Conservation (phyloP, 2,888 invertebrate species). For the Deroplatys truncata region DNA sequence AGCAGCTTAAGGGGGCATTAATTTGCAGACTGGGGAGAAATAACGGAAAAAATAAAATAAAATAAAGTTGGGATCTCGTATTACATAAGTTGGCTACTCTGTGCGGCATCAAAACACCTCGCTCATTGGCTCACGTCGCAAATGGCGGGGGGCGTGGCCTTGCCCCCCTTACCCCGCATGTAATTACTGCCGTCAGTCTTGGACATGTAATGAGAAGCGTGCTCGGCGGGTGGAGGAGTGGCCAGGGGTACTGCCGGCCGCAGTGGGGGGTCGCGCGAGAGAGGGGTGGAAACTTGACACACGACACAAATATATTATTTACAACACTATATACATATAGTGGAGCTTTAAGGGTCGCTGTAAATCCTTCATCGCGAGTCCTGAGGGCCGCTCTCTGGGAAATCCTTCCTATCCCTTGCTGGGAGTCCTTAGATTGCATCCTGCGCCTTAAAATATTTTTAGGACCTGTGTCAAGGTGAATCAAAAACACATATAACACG, state of each 20-base stretch:
- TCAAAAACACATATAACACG: no score
- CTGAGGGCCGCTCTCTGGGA: neutral
- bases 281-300: neutral
- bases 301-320: conserved; percentile 15
- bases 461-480: no score
- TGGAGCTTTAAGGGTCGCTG: neutral
- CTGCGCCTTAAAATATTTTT: neutral
- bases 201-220: neutral
- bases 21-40: neutral
- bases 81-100: neutral
- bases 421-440: neutral
- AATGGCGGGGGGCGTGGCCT: conserved; percentile 2
- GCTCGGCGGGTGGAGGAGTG: neutral
- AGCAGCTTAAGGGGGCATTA: neutral
- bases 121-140: conserved; percentile 11
- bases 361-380: neutral
- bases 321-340: neutral
- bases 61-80: neutral
- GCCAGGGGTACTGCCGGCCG: neutral
- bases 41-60: neutral
- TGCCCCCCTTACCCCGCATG: neutral
- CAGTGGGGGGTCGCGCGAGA: neutral
- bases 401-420: neutral
- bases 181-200: neutral
- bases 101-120: neutral